Base-by-base conservation (phyloP, 2,113 vertebrate species). In the Talpa occidentalis region DNA sequence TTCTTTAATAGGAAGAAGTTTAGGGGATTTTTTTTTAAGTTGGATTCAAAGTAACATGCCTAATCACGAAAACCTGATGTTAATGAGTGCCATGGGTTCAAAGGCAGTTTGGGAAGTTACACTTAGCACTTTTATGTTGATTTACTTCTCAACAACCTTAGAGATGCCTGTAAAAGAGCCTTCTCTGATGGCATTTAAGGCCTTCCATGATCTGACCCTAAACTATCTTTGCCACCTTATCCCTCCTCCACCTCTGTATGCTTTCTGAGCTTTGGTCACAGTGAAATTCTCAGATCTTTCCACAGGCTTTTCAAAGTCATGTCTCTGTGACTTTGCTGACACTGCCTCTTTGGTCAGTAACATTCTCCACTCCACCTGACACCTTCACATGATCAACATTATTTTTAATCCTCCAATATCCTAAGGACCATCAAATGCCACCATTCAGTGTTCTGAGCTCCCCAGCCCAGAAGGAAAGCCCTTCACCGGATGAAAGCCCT, bases 1-100 rank as follows among this genome's bases (percentile, higher is more conserved):
- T 95, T 98, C 96, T 97, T 97, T 97, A 97, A 97, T 96, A 98
- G 98, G 90, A 97, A 97, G 95, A 97, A 97, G 97, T 97, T 97
- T 93, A 94, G 94, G 90, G 86, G 95, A 83, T 94, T 95, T 93
- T 96, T 96, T 96, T 92, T 15, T 4, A 90, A 82, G 94, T 98
- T 92, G 93, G 81, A 88, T 95, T 96, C 95, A 90, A 93, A 97
- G 82, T 90, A 96, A 90, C 88, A 73, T 85, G 96, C 82, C 96
- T 97, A 62, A 81, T 93, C 94, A 89, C 67, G 40, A 93, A 98
- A 96, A 40, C 83, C 83, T 89, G 96, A 42, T 40, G 37, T 49
- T 69, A 30, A 94, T 8, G 70, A n/a, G 56, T 44, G 19, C 44
- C 64, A 78, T 42, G 94, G 89, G 47, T 64, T 3, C 1, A 30